Evolutionary conservation across 1,140 invertebrate species (phyloP).

Genomic region (Psilanteris sp.): DNA sequence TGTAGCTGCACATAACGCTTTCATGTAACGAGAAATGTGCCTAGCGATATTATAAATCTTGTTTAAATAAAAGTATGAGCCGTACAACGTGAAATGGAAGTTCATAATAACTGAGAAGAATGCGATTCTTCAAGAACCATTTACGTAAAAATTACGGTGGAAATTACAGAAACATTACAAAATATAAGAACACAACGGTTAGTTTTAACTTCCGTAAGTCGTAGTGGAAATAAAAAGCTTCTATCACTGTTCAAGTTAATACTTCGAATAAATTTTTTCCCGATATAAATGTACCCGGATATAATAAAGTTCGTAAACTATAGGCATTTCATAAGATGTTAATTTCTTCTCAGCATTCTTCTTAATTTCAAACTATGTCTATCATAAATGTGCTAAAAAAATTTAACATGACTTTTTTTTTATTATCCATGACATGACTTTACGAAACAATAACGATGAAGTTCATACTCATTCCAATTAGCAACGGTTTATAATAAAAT

Average conservation of each 20-base stretch:
- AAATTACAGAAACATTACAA: slow-evolving; percentile 36
- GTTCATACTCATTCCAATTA: too few species aligned
- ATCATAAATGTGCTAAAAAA: not conserved
- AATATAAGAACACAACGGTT: slow-evolving; percentile 23
- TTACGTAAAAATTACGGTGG: slow-evolving; percentile 11
- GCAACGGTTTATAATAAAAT: too few species aligned
- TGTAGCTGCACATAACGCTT: not conserved
- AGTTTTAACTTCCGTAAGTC: slow-evolving; percentile 15
- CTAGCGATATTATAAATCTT: slow-evolving; percentile 1
- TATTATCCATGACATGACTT: too few species aligned
- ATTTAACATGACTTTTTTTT: not conserved
- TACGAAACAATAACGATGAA: too few species aligned
- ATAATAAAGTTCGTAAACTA: too few species aligned
- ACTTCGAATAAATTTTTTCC: slow-evolving; percentile 6
- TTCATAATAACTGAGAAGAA: slow-evolving; percentile 27
- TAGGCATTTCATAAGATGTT: slow-evolving; percentile 7
- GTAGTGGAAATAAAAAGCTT: not conserved
- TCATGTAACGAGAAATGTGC: slow-evolving; percentile 7
- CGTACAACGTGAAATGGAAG: slow-evolving; percentile 22
- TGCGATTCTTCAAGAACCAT: slow-evolving; percentile 12
- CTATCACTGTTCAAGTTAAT: slow-evolving; percentile 4
- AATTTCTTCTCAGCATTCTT: slow-evolving; percentile 8
- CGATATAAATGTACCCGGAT: slow-evolving; percentile 2
- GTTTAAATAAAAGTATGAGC: slow-evolving; percentile 30
- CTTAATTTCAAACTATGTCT: slow-evolving; percentile 7